A percentile compares a stretch with the other conserved stretches of the same genome.
Conservation (phyloP, 1,140 invertebrate species). For the Leguminivora glycinivorella region DNA sequence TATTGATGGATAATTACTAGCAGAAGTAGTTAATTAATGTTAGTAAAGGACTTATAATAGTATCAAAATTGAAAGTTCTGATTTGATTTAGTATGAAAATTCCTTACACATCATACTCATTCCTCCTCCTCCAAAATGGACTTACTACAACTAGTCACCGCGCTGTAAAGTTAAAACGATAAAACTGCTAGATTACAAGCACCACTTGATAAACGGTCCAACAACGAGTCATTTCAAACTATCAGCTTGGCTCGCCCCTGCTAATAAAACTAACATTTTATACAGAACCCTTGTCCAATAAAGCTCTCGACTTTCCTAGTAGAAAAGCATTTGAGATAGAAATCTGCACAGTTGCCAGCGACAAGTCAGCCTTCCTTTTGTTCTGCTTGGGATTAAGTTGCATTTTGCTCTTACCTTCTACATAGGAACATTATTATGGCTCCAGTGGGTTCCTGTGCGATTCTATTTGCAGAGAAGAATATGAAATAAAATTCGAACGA, state of each 20-base stretch:
- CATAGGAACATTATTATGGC: background rate
- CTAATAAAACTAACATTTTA: conserved; percentile 10
- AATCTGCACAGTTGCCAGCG: background rate
- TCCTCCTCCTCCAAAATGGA: too few species aligned
- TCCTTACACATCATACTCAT: too few species aligned
- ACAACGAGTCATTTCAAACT: background rate
- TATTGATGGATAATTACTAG: too few species aligned
- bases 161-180: background rate
- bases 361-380: conserved; percentile 2
- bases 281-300: conserved; percentile 9
- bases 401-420: background rate
- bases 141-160: background rate
- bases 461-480: background rate
- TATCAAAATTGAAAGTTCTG: too few species aligned
- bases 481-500: background rate
- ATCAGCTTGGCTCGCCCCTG: background rate
- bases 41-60: too few species aligned
- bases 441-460: background rate
- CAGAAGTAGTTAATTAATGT: too few species aligned
- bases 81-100: too few species aligned
- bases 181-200: background rate
- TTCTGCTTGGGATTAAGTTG: conserved; percentile 1
- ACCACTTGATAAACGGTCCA: background rate
- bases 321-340: background rate
- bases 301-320: background rate